Percentiles rank a stretch among this genome's conserved stretches.
phyloP scores from a whole-genome alignment of 2,888 invertebrate genomes.

The Taenaris catops region DNA sequence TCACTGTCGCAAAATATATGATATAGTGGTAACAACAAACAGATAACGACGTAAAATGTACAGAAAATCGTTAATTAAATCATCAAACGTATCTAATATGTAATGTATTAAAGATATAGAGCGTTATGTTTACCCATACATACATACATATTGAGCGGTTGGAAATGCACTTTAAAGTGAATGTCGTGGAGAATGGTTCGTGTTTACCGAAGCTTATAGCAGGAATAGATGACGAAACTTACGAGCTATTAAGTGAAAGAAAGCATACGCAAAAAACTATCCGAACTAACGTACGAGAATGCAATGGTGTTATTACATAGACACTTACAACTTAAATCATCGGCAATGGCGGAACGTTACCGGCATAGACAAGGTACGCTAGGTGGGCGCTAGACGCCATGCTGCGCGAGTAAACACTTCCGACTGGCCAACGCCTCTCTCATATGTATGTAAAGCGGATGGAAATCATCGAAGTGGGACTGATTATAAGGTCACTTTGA shows the following conservation, averaged over 20 bases:
- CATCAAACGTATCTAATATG: too few species aligned
- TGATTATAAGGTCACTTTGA: slow-evolving; percentile 5
- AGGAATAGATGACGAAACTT: neutral
- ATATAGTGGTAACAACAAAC: too few species aligned
- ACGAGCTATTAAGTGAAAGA: neutral
- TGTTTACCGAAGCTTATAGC: neutral
- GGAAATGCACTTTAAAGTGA: slow-evolving; percentile 1
- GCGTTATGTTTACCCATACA: too few species aligned
- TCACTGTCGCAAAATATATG: too few species aligned
- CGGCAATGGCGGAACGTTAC: slow-evolving; percentile 10
- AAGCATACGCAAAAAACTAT: neutral
- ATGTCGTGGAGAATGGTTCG: too few species aligned
- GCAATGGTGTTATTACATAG: too few species aligned
- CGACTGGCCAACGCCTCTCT: neutral
- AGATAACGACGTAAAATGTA: too few species aligned
- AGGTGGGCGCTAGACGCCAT: neutral
- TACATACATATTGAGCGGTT: too few species aligned
- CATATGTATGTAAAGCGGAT: neutral
- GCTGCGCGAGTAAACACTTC: neutral
- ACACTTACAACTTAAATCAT: slow-evolving; percentile 18
- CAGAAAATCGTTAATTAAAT: too few species aligned
- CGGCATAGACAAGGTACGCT: slow-evolving; percentile 2
- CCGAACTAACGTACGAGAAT: neutral
- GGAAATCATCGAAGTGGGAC: slow-evolving; percentile 17
- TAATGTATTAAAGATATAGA: too few species aligned